phyloP scores from a whole-genome alignment of 2,888 invertebrate species.

The Oscheius onirici region DNA sequence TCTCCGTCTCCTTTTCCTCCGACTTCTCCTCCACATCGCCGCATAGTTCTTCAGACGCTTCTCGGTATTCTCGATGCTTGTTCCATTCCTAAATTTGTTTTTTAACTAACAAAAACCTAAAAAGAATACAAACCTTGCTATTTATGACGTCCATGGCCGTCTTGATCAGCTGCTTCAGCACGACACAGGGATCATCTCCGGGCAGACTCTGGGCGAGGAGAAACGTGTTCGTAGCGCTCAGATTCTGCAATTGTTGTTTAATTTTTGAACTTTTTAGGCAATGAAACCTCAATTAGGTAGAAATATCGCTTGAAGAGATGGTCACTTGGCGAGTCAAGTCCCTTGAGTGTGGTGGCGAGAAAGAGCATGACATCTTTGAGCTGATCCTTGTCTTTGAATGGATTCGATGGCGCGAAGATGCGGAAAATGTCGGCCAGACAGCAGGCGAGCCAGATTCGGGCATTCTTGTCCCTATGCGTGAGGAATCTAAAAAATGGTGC shows the following conservation, averaged over 20 bases:
- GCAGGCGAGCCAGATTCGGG: slow-evolving; percentile 42
- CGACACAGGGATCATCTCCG: slow-evolving; percentile 5
- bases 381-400: slow-evolving; percentile 18
- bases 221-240: slow-evolving; percentile 8
- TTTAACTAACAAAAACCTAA: not conserved
- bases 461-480: slow-evolving; percentile 8
- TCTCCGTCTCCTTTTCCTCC: slow-evolving; percentile 13
- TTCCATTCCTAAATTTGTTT: slow-evolving; percentile 13
- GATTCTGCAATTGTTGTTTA: slow-evolving; percentile 8
- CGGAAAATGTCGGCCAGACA: slow-evolving; percentile 44
- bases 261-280: no score
- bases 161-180: slow-evolving; percentile 19
- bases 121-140: slow-evolving; percentile 5
- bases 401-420: slow-evolving; percentile 38
- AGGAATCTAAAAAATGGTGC: slow-evolving; percentile 16
- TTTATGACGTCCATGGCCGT: slow-evolving; percentile 23
- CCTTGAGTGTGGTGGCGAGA: not conserved
- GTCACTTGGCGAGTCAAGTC: slow-evolving; percentile 5
- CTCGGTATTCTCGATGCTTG: slow-evolving; percentile 16
- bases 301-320: slow-evolving; percentile 14
- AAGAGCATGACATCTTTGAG: slow-evolving; percentile 33
- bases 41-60: slow-evolving; percentile 23
- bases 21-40: slow-evolving; percentile 19
- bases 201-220: slow-evolving; percentile 9
- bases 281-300: slow-evolving; percentile 20